Conservation (phyloP, 1,140 invertebrate genomes). For the Bombyx mandarina region DNA sequence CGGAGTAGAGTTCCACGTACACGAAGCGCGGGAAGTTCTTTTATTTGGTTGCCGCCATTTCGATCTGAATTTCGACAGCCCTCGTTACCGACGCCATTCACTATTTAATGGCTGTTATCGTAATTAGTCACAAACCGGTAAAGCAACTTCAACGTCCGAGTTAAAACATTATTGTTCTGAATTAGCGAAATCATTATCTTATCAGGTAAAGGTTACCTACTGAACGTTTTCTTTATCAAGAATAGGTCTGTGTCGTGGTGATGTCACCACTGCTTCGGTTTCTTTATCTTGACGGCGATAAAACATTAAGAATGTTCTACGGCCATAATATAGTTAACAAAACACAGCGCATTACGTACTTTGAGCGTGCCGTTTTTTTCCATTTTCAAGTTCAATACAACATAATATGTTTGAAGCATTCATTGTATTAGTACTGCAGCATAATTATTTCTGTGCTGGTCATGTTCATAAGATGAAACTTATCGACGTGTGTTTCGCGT, state of each 20-base stretch:
- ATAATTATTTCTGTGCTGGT: slow-evolving; percentile 15
- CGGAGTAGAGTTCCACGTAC: slow-evolving; percentile 43
- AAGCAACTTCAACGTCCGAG: slow-evolving; percentile 9
- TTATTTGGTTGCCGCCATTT: slow-evolving; percentile 25
- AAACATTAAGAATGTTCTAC: slow-evolving; percentile 51
- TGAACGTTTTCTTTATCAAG: slow-evolving; percentile 56
- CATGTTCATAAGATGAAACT: slow-evolving; percentile 20
- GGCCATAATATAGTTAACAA: slow-evolving; percentile 14
- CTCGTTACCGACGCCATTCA: slow-evolving; percentile 11
- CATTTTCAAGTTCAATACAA: no score
- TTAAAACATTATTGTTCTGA: slow-evolving; percentile 19
- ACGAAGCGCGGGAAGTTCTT: slow-evolving; percentile 26
- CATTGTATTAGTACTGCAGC: no score
- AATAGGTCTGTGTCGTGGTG: slow-evolving; percentile 39
- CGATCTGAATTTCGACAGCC: slow-evolving; percentile 13
- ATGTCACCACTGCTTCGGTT: slow-evolving; percentile 57
- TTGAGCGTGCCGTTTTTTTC: no score
- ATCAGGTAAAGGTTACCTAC: slow-evolving; percentile 52
- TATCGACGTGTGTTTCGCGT: slow-evolving; percentile 38
- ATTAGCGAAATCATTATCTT: slow-evolving; percentile 40
- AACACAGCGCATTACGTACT: background rate
- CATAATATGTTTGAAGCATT: no score
- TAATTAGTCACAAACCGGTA: slow-evolving; percentile 13
- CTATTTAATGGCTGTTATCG: slow-evolving; percentile 14
- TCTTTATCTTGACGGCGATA: slow-evolving; percentile 59